These are phyloP conservation scores for Enteromius anoplus DNA, from an alignment of 2,797 vertebrate species.

Conservation along the genomic window DNA sequence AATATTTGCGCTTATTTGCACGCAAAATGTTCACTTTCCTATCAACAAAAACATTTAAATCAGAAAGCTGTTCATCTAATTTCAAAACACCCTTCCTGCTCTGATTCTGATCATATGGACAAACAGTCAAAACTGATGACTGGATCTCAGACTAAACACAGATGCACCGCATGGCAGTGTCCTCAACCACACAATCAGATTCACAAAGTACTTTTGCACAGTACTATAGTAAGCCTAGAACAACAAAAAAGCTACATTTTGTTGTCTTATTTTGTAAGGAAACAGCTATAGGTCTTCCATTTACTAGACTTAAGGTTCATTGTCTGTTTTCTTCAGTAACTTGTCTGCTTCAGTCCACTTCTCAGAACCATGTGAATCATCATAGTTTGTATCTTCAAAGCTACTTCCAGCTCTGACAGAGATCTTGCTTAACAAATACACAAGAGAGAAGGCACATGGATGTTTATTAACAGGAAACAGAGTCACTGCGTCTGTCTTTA, in stretches of 20 bases:
- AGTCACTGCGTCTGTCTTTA: neutral
- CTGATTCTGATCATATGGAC: neutral
- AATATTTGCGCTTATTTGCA: no score
- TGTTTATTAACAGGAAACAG: conserved; percentile 26
- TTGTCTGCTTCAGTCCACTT: conserved; percentile 1
- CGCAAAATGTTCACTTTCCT: neutral
- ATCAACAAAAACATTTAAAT: neutral
- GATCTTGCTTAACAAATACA: conserved; percentile 14
- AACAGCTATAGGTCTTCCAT: neutral
- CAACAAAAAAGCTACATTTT: neutral
- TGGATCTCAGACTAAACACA: conserved; percentile 17
- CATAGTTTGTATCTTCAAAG: neutral
- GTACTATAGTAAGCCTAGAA: neutral
- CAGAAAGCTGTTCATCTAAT: neutral
- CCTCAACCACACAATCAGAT: neutral
- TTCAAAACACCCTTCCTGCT: neutral
- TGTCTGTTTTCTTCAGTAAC: neutral
- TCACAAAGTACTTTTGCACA: neutral
- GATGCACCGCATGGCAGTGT: neutral
- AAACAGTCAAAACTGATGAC: neutral
- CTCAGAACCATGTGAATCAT: neutral
- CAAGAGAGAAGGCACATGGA: neutral
- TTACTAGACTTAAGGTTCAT: neutral
- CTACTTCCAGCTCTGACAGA: neutral
- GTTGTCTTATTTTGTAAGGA: neutral